phyloP scores from a whole-genome alignment of 2,113 vertebrate genomes.

The Odocoileus virginianus region DNA sequence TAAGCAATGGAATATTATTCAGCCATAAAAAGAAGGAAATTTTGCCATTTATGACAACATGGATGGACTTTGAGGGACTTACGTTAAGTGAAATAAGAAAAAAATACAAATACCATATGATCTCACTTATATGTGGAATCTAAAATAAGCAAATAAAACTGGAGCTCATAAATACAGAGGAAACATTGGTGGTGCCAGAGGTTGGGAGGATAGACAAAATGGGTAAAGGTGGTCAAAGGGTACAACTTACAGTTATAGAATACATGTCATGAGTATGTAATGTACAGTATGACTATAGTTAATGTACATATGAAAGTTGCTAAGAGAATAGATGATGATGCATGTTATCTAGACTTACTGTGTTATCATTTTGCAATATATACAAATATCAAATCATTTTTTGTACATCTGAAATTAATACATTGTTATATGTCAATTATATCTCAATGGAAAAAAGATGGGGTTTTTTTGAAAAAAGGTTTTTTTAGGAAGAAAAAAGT shows the following conservation, averaged over 20 bases:
- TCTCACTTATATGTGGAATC: background rate
- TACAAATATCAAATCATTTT: background rate
- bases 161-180: background rate
- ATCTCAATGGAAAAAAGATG: background rate
- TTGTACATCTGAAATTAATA: background rate
- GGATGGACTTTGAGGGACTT: background rate
- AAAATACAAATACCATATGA: background rate
- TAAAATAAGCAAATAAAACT: background rate
- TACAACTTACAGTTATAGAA: background rate
- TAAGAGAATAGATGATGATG: background rate
- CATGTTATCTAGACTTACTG: background rate
- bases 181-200: background rate
- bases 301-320: background rate
- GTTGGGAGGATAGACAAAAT: background rate
- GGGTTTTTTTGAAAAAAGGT: background rate
- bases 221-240: background rate
- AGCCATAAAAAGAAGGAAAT: background rate
- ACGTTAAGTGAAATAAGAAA: background rate
- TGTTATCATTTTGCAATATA: background rate
- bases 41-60: background rate
- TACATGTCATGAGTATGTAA: background rate
- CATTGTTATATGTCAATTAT: background rate
- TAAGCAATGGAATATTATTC: background rate
- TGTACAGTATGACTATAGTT: background rate
- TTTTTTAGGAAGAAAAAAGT: background rate